Conservation (phyloP, 2,888 invertebrate species). For the Temnothorax rugatulus region DNA sequence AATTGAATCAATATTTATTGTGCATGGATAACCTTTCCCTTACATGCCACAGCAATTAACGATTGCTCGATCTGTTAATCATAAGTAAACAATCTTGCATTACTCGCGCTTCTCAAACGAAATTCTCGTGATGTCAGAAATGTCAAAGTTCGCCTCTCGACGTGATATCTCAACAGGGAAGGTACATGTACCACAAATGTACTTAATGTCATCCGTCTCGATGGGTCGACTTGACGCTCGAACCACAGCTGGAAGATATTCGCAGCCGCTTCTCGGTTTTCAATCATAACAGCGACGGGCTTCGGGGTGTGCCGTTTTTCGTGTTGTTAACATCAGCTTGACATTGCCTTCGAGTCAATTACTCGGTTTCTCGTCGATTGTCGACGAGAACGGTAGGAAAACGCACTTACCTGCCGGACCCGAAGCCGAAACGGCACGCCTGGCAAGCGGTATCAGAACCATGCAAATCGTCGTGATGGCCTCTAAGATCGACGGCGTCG, state of each 20-base stretch:
- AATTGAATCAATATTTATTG: constrained; percentile 4
- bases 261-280: constrained; percentile 37
- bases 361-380: constrained; percentile 52
- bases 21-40: constrained; percentile 10
- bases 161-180: constrained; percentile 38
- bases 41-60: constrained; percentile 34
- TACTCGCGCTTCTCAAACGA: constrained; percentile 22
- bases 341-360: constrained; percentile 31
- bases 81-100: constrained; percentile 36
- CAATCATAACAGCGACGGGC: constrained; percentile 46
- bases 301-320: constrained; percentile 32
- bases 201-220: constrained; percentile 48
- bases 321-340: constrained; percentile 3
- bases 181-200: constrained; percentile 48
- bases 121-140: constrained; percentile 45
- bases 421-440: constrained; percentile 71
- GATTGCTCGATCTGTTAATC: constrained; percentile 40
- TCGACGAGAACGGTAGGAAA: constrained; percentile 56
- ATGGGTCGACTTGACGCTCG: constrained; percentile 54
- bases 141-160: constrained; percentile 50
- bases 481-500: constrained; percentile 74
- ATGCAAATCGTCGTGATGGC: constrained; percentile 77
- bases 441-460: constrained; percentile 72
- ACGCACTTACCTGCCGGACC: constrained; percentile 31
- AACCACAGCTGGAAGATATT: constrained; percentile 53